Conservation (phyloP, 2,113 vertebrate genomes). For the Propithecus coquereli region DNA sequence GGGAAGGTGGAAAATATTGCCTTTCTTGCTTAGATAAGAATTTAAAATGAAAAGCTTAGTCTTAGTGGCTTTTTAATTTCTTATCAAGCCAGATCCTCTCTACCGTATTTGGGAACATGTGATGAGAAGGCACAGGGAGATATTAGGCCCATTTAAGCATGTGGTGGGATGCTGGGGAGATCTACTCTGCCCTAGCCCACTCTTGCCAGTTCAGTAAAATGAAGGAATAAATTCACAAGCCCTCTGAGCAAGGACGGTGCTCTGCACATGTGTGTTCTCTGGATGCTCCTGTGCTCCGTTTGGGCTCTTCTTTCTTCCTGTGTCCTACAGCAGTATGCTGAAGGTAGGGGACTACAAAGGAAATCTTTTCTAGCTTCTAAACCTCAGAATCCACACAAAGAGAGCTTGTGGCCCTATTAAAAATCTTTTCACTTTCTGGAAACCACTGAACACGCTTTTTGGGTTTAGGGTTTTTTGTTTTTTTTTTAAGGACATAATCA, state of each 20-base stretch:
- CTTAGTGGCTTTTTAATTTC: not conserved
- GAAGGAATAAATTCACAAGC: not conserved
- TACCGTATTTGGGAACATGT: not conserved
- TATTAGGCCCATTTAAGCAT: not conserved
- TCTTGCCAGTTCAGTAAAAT: not conserved
- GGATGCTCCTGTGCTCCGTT: no score
- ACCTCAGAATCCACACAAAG: not conserved
- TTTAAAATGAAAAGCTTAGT: not conserved
- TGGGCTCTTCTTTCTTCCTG: not conserved
- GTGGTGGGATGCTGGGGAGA: not conserved
- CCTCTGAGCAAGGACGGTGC: not conserved
- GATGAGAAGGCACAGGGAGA: not conserved
- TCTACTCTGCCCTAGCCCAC: not conserved
- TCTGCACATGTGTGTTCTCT: no score
- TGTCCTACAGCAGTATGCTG: rapidly evolving
- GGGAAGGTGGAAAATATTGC: not conserved
- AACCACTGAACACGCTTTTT: not conserved
- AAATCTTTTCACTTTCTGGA: not conserved
- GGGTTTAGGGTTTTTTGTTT: no score
- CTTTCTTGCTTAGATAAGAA: not conserved
- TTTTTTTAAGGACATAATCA: not conserved
- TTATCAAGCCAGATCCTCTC: not conserved
- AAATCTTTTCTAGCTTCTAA: not conserved
- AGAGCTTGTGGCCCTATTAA: not conserved
- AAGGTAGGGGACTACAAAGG: not conserved